Evolutionary conservation across 53 echinoderm and acorn worm genomes (phyloP).

Genomic region (Zoroaster sp.): DNA sequence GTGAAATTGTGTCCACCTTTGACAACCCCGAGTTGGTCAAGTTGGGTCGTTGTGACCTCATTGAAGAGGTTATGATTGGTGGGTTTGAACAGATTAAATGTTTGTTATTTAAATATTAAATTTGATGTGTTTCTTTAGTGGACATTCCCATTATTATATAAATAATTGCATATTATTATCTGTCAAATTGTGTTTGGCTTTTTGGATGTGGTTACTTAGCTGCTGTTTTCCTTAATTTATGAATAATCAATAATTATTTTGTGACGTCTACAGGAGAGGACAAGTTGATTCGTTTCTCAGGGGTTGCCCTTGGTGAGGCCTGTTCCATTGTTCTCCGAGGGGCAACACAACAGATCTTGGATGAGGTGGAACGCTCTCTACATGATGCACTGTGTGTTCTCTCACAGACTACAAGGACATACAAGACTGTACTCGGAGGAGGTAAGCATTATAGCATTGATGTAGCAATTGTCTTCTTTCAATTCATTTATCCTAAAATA

Average conservation of each 20-base stretch:
- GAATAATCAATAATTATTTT: neutral
- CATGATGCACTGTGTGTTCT: conserved; percentile 98
- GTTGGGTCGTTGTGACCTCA: conserved; percentile 86
- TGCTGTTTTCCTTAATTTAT: neutral
- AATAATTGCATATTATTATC: too few species aligned
- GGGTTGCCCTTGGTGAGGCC: conserved; percentile 90
- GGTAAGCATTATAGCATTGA: conserved; percentile 61
- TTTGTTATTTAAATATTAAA: too few species aligned
- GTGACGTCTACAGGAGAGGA: conserved; percentile 82
- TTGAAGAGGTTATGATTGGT: conserved; percentile 98
- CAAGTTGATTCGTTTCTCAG: conserved; percentile 89
- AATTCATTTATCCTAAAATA: too few species aligned
- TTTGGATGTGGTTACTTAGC: neutral
- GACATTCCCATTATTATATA: too few species aligned
- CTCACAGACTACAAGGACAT: conserved; percentile 86
- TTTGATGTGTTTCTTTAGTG: too few species aligned
- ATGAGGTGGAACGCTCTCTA: conserved; percentile 93
- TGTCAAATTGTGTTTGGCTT: too few species aligned
- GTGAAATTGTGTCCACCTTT: conserved; percentile 99
- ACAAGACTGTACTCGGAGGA: conserved; percentile 87
- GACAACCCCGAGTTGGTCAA: conserved; percentile 90
- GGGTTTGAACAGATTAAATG: neutral
- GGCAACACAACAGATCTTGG: conserved; percentile 93
- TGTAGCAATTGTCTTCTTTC: too few species aligned
- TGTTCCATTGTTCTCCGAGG: conserved; percentile 91